Base-by-base conservation (phyloP, 1,140 invertebrate species). In the Papilio glaucus region DNA sequence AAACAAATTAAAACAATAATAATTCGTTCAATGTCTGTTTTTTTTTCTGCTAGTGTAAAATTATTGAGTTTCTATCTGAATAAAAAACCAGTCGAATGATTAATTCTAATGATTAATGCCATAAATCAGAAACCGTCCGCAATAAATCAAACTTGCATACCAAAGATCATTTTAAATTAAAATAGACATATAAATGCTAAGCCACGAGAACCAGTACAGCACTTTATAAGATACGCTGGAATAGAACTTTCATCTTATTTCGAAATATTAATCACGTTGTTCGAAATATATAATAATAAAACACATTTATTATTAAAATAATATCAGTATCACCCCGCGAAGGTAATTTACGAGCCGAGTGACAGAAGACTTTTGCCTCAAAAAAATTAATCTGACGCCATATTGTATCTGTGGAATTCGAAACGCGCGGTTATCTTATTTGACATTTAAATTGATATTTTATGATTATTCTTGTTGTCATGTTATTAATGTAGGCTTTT, bases 271-370 rank as follows among this genome's bases (percentile, higher is more conserved):
- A 42, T 26, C 63, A 39, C 49, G 18, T 53, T 24, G 12, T 53
- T 53, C 21, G 21, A 53, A 53, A 53, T 53, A 53, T 24, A 24
- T 24, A 53, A 53, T 53, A 53, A 53, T 53, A 18, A 53, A 24
- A 67, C 42, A 24, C 39, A 42, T 67, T 41, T 67, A 39, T 67
- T 39, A 67, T 0, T 65, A 76, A 73, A 77, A 78, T 77, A 77
- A 79, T 85, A 85, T 82, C 75, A 78, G 57, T 71, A 87, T 80
- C 85, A 73, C 84, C 86, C 87, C 85, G 81, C 81, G 78, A 87
- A 79, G 83, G 80, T 86, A 88, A 88, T 85, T 80, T 87, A 89
- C 83, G 83, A 81, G 70, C 78, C 77, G 83, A 89, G 85, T 87
- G 87, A 88, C 84, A 89, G 79, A 80, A 83, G 80, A 81, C 78